These are phyloP conservation scores for Drosophila mercatorum DNA, from an alignment of 2,888 invertebrate species.

Conservation along the genomic window DNA sequence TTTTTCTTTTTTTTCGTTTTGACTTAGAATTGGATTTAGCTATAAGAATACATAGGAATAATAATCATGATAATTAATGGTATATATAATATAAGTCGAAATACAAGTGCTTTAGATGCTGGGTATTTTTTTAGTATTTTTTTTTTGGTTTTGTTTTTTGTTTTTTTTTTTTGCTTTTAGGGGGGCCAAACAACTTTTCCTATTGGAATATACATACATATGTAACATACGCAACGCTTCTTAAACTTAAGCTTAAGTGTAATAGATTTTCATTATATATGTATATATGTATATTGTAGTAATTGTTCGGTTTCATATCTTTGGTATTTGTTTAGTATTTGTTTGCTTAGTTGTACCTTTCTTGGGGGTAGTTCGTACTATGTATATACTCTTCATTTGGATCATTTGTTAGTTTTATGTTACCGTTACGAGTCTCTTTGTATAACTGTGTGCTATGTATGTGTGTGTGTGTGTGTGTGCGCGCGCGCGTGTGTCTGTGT, in stretches of 20 bases:
- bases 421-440: slow-evolving; percentile 25
- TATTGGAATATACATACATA: slow-evolving; percentile 33
- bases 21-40: slow-evolving; percentile 17
- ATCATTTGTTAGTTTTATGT: slow-evolving; percentile 20
- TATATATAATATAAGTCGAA: slow-evolving; percentile 14
- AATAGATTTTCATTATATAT: slow-evolving; percentile 10
- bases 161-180: background rate
- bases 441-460: slow-evolving; percentile 25
- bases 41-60: slow-evolving; percentile 27
- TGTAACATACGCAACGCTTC: slow-evolving; percentile 10
- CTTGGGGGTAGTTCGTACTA: slow-evolving; percentile 22
- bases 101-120: slow-evolving; percentile 19
- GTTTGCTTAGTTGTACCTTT: slow-evolving; percentile 11
- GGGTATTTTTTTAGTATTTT: background rate
- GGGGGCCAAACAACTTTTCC: slow-evolving; percentile 32
- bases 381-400: slow-evolving; percentile 1
- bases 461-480: slow-evolving; percentile 20
- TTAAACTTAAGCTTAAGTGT: slow-evolving; percentile 27
- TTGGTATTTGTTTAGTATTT: slow-evolving; percentile 29
- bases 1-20: slow-evolving; percentile 3
- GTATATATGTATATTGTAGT: slow-evolving; percentile 22
- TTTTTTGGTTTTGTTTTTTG: background rate
- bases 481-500: slow-evolving; percentile 19
- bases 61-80: slow-evolving; percentile 23
- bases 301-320: slow-evolving; percentile 30